phyloP scores from a whole-genome alignment of 1,140 invertebrate genomes.

The Oscheius sp. region DNA sequence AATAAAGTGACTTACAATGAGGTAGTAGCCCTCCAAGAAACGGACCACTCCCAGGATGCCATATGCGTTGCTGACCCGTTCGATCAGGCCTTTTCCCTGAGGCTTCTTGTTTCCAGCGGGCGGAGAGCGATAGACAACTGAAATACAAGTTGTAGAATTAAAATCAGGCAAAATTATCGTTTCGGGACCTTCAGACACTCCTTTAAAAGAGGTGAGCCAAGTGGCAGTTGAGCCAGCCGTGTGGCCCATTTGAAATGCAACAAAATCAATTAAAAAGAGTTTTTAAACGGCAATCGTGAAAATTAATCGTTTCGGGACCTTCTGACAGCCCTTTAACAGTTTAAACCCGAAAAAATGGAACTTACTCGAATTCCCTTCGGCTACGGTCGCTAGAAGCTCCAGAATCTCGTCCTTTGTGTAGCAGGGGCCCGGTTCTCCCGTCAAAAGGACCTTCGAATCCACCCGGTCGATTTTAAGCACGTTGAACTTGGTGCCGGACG shows the following conservation, averaged over 20 bases:
- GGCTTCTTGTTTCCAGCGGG: slow-evolving; percentile 19
- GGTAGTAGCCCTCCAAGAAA: slow-evolving; percentile 58
- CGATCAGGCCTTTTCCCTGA: slow-evolving; percentile 43
- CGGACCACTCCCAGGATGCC: slow-evolving; percentile 56
- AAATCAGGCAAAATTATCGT: too few species aligned
- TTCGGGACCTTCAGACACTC: too few species aligned
- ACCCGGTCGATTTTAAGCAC: slow-evolving; percentile 57
- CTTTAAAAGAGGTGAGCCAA: too few species aligned
- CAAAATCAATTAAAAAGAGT: neutral
- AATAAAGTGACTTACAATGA: slow-evolving; percentile 44
- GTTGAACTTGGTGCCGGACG: slow-evolving; percentile 44
- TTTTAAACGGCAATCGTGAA: neutral
- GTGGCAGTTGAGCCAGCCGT: too few species aligned
- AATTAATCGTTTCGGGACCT: slow-evolving; percentile 7
- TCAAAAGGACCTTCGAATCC: slow-evolving; percentile 46
- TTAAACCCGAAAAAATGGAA: too few species aligned
- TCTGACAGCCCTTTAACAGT: too few species aligned
- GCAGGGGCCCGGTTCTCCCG: slow-evolving; percentile 53
- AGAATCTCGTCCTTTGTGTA: slow-evolving; percentile 53
- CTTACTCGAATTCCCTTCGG: slow-evolving; percentile 54
- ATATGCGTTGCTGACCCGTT: slow-evolving; percentile 55
- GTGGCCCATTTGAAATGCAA: neutral
- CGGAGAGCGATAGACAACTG: slow-evolving; percentile 19
- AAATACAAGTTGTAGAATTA: neutral
- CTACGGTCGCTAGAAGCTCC: slow-evolving; percentile 55